A percentile compares a stretch with the other conserved stretches of the same genome.
phyloP scores from a whole-genome alignment of 1,140 invertebrate genomes.

The Lasioglossum albipes region DNA sequence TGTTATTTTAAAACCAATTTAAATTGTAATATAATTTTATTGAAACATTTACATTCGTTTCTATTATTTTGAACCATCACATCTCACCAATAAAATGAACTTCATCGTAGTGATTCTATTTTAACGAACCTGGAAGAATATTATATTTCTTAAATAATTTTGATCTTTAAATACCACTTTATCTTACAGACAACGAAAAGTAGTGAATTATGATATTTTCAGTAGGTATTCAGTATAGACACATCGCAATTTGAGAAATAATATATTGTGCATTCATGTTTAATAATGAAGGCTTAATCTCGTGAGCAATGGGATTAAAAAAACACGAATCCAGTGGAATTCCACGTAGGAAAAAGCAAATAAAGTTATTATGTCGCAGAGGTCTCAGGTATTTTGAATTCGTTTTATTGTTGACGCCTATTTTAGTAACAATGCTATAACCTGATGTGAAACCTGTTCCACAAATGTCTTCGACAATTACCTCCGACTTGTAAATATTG shows the following conservation, averaged over 20 bases:
- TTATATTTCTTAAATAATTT: too few relatives aligned
- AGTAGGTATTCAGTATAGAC: background rate
- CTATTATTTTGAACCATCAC: too few relatives aligned
- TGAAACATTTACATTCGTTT: too few relatives aligned
- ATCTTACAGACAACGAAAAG: too few relatives aligned
- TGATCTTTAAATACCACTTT: too few relatives aligned
- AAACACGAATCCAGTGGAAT: background rate
- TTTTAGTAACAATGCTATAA: constrained; percentile 26
- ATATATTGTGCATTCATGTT: background rate
- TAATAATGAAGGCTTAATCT: background rate
- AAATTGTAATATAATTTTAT: too few relatives aligned
- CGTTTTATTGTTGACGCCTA: background rate
- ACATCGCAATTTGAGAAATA: background rate
- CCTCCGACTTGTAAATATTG: background rate
- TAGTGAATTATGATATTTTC: too few relatives aligned
- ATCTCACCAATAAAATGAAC: too few relatives aligned
- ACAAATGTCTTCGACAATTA: background rate
- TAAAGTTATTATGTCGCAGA: background rate
- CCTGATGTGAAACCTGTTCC: background rate
- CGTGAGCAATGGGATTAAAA: background rate
- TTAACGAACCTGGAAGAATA: too few relatives aligned
- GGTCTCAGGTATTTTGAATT: background rate
- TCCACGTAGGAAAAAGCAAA: background rate
- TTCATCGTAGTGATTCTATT: too few relatives aligned
- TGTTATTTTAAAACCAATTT: too few relatives aligned